These are phyloP conservation scores for Pseudorhiza aurosa DNA, from an alignment of 30 jellyfish, hydroid and myxozoan species.

Conservation along the genomic window DNA sequence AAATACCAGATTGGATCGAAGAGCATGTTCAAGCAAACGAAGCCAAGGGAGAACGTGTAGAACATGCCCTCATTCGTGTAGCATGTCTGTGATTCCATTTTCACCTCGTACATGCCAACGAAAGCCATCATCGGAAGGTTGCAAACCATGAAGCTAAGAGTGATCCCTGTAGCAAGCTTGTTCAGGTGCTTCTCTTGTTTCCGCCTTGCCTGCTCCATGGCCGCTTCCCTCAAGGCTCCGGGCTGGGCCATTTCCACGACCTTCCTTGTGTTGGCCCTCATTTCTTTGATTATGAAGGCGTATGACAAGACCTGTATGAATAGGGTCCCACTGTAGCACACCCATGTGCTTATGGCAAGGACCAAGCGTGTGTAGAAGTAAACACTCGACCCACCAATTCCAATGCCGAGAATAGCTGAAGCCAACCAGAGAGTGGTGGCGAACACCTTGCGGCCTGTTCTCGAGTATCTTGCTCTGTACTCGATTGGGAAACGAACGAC, in stretches of 20 bases:
- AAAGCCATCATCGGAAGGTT: slow-evolving; percentile 13
- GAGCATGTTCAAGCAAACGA: slow-evolving; percentile 30
- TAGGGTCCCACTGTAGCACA: background rate
- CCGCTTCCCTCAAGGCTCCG: too few species aligned
- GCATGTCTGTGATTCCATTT: slow-evolving; percentile 31
- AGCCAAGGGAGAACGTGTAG: slow-evolving; percentile 41
- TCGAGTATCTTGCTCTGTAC: slow-evolving; percentile 7
- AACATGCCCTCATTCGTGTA: slow-evolving; percentile 9
- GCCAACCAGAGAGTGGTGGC: slow-evolving; percentile 5
- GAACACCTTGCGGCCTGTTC: background rate
- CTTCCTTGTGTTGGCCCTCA: background rate
- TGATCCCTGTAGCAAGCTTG: slow-evolving; percentile 11
- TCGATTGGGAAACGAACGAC: slow-evolving; percentile 8
- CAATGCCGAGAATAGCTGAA: slow-evolving; percentile 9
- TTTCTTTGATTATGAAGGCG: background rate
- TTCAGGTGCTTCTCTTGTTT: slow-evolving; percentile 21
- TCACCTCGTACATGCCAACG: slow-evolving; percentile 16
- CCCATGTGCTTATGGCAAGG: slow-evolving; percentile 1
- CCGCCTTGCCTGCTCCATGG: background rate
- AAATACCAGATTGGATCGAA: slow-evolving; percentile 47
- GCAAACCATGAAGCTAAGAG: slow-evolving; percentile 1
- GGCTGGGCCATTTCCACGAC: background rate
- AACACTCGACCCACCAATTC: slow-evolving; percentile 2
- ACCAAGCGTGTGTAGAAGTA: background rate
- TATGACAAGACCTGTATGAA: background rate